Percentiles rank a stretch among this genome's conserved stretches.
These are phyloP conservation scores for Tineola bisselliella DNA, from an alignment of 2,888 invertebrate genomes.

Conservation along the genomic window DNA sequence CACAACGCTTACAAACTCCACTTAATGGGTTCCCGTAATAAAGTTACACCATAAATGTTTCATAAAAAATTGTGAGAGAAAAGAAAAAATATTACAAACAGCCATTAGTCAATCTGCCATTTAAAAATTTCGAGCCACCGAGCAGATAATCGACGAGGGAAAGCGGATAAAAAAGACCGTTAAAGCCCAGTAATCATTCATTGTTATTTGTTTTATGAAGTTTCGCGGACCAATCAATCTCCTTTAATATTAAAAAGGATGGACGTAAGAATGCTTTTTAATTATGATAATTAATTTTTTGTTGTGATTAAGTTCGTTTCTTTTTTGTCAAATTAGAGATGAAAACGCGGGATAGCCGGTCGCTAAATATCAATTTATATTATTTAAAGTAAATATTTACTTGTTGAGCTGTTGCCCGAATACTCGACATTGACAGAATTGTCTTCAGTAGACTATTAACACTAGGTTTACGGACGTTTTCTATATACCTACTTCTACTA, in stretches of 20 bases:
- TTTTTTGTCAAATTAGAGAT: no score
- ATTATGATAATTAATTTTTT: background rate
- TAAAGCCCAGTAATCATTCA: conserved; percentile 12
- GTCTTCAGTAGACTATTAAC: no score
- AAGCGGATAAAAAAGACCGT: conserved; percentile 3
- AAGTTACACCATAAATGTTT: conserved; percentile 8
- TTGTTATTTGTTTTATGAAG: conserved; percentile 12
- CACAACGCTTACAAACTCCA: background rate
- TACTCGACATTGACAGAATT: no score
- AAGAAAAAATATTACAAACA: conserved; percentile 2
- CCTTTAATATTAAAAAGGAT: background rate
- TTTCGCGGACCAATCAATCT: conserved; percentile 8
- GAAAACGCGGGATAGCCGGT: no score
- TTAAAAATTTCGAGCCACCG: conserved; percentile 10
- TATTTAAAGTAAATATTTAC: no score
- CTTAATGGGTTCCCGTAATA: conserved; percentile 1
- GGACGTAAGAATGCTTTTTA: background rate
- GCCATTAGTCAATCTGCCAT: conserved; percentile 12
- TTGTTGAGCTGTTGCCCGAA: no score
- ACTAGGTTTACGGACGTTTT: no score
- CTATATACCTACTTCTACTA: no score
- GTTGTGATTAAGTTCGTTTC: background rate
- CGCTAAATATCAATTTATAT: no score
- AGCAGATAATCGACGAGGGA: conserved; percentile 12
- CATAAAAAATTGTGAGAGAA: background rate